A percentile compares a stretch with the other conserved stretches of the same genome.
Evolutionary conservation across 2,797 vertebrate species (phyloP).

Genomic region (Cyclura pinguis): DNA sequence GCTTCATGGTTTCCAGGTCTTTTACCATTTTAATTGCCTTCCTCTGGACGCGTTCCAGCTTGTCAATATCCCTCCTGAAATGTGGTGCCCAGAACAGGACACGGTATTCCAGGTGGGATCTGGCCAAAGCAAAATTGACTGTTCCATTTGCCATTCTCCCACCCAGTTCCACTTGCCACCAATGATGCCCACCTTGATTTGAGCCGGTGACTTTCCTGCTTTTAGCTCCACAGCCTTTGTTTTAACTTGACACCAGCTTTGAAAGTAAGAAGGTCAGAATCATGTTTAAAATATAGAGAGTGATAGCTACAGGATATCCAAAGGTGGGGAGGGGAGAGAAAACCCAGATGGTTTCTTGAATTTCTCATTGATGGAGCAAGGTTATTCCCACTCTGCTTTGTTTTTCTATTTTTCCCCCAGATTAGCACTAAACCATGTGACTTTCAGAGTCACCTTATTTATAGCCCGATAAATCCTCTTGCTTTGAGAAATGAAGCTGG

Average conservation of each 20-base stretch:
- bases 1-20: too few species aligned
- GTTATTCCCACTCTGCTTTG: not conserved
- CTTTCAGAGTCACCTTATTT: constrained; percentile 50
- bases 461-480: constrained; percentile 25
- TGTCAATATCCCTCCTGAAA: too few species aligned
- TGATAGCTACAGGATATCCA: not conserved
- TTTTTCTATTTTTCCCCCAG: constrained; percentile 2
- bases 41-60: too few species aligned
- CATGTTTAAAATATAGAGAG: constrained; percentile 17
- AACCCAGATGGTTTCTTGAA: not conserved
- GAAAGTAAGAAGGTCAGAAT: constrained; percentile 18
- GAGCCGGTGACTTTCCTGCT: not conserved
- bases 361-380: constrained; percentile 19
- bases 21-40: too few species aligned
- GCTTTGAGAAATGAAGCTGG: constrained; percentile 27
- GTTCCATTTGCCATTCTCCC: too few species aligned
- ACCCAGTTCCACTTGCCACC: too few species aligned
- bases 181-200: not conserved
- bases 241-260: not conserved
- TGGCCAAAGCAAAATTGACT: too few species aligned
- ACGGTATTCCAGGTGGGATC: too few species aligned
- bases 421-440: constrained; percentile 29
- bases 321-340: not conserved
- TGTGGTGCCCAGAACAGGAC: too few species aligned
- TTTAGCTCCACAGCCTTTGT: too few species aligned